These are phyloP conservation scores for Papilio dardanus DNA, from an alignment of 1,140 invertebrate genomes.

Conservation along the genomic window DNA sequence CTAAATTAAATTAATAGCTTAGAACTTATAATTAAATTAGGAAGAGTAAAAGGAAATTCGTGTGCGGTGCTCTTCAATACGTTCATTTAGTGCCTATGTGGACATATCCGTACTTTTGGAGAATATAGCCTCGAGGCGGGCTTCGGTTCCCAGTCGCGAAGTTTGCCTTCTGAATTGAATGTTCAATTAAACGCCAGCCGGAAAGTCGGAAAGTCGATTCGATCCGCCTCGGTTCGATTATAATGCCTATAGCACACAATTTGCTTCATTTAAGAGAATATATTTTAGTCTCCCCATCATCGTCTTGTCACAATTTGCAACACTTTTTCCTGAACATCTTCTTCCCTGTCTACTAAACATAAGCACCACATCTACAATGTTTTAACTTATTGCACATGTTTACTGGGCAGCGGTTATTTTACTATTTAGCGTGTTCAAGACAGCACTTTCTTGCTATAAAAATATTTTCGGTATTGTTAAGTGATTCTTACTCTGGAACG, in stretches of 20 bases:
- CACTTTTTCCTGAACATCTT: background rate
- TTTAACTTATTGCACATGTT: no score
- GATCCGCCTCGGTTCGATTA: background rate
- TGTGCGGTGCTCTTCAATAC: background rate
- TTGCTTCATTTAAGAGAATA: background rate
- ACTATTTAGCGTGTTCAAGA: no score
- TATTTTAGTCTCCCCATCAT: background rate
- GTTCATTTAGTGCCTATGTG: conserved; percentile 9
- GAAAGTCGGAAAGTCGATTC: conserved; percentile 27
- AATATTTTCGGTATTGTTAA: no score
- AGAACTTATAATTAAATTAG: background rate
- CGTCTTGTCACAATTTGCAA: no score
- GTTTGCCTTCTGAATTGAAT: conserved; percentile 37
- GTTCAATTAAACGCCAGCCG: conserved; percentile 30
- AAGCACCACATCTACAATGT: no score
- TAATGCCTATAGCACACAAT: background rate
- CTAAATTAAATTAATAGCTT: background rate
- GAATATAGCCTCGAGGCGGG: background rate
- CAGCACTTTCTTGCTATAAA: no score
- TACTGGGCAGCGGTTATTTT: no score
- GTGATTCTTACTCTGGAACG: no score
- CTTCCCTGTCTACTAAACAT: no score
- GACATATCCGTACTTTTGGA: conserved; percentile 15
- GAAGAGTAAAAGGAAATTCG: background rate
- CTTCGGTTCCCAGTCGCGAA: conserved; percentile 9